phyloP scores from a whole-genome alignment of 2,888 invertebrate species.

The Oxyteleia sp. region DNA sequence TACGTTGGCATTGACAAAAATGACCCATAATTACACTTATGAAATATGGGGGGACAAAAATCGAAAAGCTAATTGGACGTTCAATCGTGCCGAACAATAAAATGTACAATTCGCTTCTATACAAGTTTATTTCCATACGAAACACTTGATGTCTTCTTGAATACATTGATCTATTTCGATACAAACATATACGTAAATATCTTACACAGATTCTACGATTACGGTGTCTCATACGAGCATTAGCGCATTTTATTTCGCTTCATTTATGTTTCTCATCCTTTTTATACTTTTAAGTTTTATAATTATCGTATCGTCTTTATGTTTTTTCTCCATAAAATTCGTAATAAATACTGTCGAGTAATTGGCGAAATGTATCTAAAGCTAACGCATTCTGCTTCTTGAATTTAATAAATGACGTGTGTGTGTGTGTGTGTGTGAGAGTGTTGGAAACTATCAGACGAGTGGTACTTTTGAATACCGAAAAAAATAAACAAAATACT shows the following conservation, averaged over 20 bases:
- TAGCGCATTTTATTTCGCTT: constrained; percentile 63
- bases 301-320: constrained; percentile 48
- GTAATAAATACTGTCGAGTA: constrained; percentile 86
- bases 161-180: constrained; percentile 73
- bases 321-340: constrained; percentile 64
- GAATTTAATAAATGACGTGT: constrained; percentile 49
- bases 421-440: no score
- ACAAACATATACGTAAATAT: constrained; percentile 72
- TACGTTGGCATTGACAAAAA: constrained; percentile 4
- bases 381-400: constrained; percentile 73
- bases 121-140: constrained; percentile 71
- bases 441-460: no score
- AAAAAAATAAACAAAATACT: no score
- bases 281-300: constrained; percentile 52
- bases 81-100: constrained; percentile 5
- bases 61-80: constrained; percentile 3
- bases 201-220: constrained; percentile 69
- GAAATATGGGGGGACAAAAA: neutral
- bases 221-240: constrained; percentile 66
- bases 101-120: constrained; percentile 47
- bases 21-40: constrained; percentile 3
- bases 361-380: constrained; percentile 83
- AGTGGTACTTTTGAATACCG: no score
- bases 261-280: constrained; percentile 28
- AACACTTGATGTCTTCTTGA: constrained; percentile 66